These are phyloP conservation scores for Bufotes viridis DNA, from an alignment of 2,797 vertebrate genomes.

Conservation along the genomic window DNA sequence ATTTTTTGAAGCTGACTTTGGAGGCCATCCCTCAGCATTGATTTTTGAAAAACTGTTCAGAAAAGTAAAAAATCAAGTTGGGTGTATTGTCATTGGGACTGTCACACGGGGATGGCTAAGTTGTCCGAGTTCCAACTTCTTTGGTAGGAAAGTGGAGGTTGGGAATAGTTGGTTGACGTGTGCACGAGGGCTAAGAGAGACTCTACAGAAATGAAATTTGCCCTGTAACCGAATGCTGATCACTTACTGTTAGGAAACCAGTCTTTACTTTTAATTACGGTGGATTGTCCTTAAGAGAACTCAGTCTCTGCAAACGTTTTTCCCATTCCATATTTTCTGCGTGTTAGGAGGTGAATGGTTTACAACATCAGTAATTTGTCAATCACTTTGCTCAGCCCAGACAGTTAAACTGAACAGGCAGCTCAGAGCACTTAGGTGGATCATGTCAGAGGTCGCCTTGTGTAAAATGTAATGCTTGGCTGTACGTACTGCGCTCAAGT, in stretches of 20 bases:
- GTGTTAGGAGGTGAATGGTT: not conserved
- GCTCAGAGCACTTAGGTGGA: slow-evolving; percentile 10
- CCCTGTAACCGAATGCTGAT: not conserved
- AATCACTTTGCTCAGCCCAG: not conserved
- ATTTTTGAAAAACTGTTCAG: not conserved
- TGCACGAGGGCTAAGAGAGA: not conserved
- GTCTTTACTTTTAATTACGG: not conserved
- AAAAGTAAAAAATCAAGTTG: not conserved
- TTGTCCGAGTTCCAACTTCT: not conserved
- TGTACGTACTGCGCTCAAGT: not conserved
- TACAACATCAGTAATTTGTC: slow-evolving; percentile 20
- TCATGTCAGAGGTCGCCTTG: slow-evolving; percentile 23
- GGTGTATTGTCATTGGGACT: not conserved
- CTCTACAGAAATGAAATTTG: not conserved
- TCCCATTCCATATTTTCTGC: not conserved
- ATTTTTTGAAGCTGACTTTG: not conserved
- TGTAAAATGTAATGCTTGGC: slow-evolving; percentile 32
- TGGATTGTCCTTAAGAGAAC: slow-evolving; percentile 11
- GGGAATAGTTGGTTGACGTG: too few relatives aligned
- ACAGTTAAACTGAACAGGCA: slow-evolving; percentile 25
- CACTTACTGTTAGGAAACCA: not conserved
- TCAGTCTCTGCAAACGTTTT: not conserved
- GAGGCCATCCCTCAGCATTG: not conserved
- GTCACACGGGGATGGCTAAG: too few relatives aligned
- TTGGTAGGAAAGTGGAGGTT: too few relatives aligned